A percentile compares a stretch with the other conserved stretches of the same genome.
These are phyloP conservation scores for Hucho hucho DNA, from an alignment of 2,113 vertebrate species.

Conservation along the genomic window DNA sequence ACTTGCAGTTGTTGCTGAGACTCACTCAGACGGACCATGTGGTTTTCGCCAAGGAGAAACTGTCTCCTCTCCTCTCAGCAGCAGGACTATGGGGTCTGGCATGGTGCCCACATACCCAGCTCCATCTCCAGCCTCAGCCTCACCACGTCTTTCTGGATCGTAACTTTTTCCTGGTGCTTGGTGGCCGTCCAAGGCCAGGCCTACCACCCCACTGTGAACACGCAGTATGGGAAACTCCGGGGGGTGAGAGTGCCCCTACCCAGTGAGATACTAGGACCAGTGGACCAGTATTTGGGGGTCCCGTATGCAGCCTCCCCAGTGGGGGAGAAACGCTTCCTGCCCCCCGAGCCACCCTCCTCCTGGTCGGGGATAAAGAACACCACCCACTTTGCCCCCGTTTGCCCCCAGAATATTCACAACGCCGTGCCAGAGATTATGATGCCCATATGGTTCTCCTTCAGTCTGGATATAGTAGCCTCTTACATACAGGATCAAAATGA, in stretches of 20 bases:
- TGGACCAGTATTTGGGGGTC: conserved; percentile 92
- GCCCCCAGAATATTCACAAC: conserved; percentile 98
- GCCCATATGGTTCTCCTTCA: conserved; percentile 99
- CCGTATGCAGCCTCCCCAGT: conserved; percentile 89
- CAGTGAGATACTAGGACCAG: conserved; percentile 95
- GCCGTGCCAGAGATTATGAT: conserved; percentile 99
- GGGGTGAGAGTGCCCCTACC: conserved; percentile 90
- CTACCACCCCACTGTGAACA: conserved; percentile 95
- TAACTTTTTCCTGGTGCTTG: conserved; percentile 80
- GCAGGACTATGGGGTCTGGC: conserved; percentile 59
- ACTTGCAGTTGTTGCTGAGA: conserved; percentile 42
- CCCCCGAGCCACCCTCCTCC: conserved; percentile 91
- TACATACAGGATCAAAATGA: conserved; percentile 99
- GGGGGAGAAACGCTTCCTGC: conserved; percentile 95
- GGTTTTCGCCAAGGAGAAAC: conserved; percentile 71
- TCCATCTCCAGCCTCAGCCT: conserved; percentile 64
- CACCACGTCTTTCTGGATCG: conserved; percentile 81
- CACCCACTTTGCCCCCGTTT: conserved; percentile 96
- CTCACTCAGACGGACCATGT: conserved; percentile 74
- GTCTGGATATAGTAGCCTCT: conserved; percentile 97
- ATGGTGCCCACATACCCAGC: conserved; percentile 65
- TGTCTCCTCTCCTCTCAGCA: conserved; percentile 56
- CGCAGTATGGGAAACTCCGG: conserved; percentile 94
- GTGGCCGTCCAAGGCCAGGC: conserved; percentile 77
- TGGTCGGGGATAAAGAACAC: conserved; percentile 98